A percentile compares a stretch with the other conserved stretches of the same genome.
Evolutionary conservation across 2,797 vertebrate genomes (phyloP).

Genomic region (Spheniscus humboldti): DNA sequence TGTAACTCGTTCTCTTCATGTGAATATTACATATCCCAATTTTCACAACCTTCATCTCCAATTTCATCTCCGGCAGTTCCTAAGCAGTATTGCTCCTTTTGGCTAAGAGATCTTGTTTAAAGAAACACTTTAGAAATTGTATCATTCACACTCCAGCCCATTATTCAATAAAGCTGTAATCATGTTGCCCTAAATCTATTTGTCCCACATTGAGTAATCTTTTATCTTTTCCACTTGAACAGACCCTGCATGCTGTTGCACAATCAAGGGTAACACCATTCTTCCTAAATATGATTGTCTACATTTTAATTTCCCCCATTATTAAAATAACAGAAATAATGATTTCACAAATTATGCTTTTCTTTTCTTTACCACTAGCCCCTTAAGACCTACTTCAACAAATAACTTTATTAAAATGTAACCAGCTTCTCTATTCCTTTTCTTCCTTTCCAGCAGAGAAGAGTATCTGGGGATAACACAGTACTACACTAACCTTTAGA

Average conservation of each 20-base stretch:
- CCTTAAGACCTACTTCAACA: not conserved
- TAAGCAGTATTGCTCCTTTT: not conserved
- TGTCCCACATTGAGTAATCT: not conserved
- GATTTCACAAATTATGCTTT: not conserved
- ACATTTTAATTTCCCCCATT: not conserved
- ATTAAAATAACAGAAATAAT: conserved; percentile 12
- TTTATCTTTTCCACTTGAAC: conserved; percentile 11
- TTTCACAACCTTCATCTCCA: not conserved
- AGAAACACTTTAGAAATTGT: conserved; percentile 34
- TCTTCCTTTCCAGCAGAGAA: not conserved
- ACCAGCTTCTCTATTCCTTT: not conserved
- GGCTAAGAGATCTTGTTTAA: not conserved
- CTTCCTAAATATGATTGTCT: not conserved
- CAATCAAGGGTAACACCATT: not conserved
- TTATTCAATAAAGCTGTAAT: conserved; percentile 39
- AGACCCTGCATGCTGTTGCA: not conserved
- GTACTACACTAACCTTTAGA: not conserved
- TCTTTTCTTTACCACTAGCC: not conserved
- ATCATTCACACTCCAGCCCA: not conserved
- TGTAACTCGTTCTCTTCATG: not conserved
- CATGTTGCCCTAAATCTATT: conserved; percentile 6
- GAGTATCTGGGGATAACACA: not conserved
- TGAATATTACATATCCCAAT: not conserved
- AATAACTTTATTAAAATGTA: not conserved
- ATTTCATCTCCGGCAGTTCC: not conserved